Evolutionary conservation across 2,113 vertebrate genomes (phyloP), one percentile per base, ranked within the genome.

Genomic region (Sterna hirundo): DNA sequence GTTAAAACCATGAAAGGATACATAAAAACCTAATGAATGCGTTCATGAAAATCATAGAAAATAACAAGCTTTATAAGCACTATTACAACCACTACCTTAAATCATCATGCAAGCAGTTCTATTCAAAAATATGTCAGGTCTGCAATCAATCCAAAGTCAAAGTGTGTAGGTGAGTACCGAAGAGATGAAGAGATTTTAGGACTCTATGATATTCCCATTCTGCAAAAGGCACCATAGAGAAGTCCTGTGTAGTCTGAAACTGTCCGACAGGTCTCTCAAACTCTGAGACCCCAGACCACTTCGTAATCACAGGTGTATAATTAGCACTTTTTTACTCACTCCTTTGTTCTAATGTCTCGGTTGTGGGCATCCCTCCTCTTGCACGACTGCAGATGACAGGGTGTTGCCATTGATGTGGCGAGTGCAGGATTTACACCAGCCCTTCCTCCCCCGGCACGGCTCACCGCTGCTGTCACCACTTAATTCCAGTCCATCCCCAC

Each of bases 371-470:
- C 34, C 11, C 16, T 75, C 3, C 38, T 62, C 51, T 66, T 58
- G 38, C 15, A 62, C 23, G 19, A 7, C 4, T 61, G 30, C 32
- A 74, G 32, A 6, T n/a, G 29, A n/a, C 20, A 34, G 32, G 15
- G 34, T 60, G 38, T 64, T 82, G 64, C 58, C 32, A 23, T 5
- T 54, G 36, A 14, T 29, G 38, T 61, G 61, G 17, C 0, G 9
- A 51, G 32, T 15, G 12, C 15, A 29, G 36, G 32, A 11, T 7
- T 71, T 46, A 14, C 8, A 72, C 4, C 5, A 38, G 57, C 52
- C 49, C 34, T 66, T 75, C 12, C 10, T 71, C 5, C 5, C 2
- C 4, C 6, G 0, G 2, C 15, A 7, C 3, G 10, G 11, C 42
- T 72, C 58, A 52, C 49, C 1, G 2, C 47, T 72, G 23, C 54